Base-by-base conservation (phyloP, 2,888 invertebrate species). In the Ctenicera cuprea region DNA sequence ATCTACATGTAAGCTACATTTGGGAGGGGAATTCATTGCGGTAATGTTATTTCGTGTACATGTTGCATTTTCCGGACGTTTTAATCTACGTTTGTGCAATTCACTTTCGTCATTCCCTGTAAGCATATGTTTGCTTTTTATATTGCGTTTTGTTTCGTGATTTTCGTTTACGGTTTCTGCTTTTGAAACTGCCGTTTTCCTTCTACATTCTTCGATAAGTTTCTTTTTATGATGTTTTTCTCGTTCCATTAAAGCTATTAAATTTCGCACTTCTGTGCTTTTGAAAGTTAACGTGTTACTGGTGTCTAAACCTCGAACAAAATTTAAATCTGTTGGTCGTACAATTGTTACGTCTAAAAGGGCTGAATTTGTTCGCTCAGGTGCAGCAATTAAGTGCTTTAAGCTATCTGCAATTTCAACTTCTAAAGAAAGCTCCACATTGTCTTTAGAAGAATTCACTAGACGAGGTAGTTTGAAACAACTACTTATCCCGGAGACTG, bases 281-380 rank as follows among this genome's bases (percentile, higher is more conserved):
- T 20, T 50, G n/a, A 59, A 59, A 18, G 18, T 14, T 4, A 26
- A 20, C 1, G 37, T 26, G 12, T 9, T 30, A 45, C n/a, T 57
- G 11, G 14, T 18, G 38, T 61, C 41, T 3, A 26, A 30, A n/a
- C 68, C 62, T 11, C 14, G 18, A 8, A 65, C 20, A 16, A 33
- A 59, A 37, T 71, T 52, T 52, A 72, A 61, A 41, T 84, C 83
- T 37, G 80, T 77, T 3, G 86, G 84, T 73, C 85, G 82, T 16
- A 86, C 83, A 9, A 86, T 82, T 2, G 86, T 86, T 2, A 86
- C 86, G 74, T 86, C 86, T 18, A 86, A 69, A 30, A 84, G 76
- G 3, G 83, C 79, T 4, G 83, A 83, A 30, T 77, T 76, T 71
- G 80, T 79, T 75, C 81, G 82, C 68, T 82, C 79, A 0, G 84